phyloP scores from a whole-genome alignment of 2,113 vertebrate genomes.

The Cyprinodon variegatus region DNA sequence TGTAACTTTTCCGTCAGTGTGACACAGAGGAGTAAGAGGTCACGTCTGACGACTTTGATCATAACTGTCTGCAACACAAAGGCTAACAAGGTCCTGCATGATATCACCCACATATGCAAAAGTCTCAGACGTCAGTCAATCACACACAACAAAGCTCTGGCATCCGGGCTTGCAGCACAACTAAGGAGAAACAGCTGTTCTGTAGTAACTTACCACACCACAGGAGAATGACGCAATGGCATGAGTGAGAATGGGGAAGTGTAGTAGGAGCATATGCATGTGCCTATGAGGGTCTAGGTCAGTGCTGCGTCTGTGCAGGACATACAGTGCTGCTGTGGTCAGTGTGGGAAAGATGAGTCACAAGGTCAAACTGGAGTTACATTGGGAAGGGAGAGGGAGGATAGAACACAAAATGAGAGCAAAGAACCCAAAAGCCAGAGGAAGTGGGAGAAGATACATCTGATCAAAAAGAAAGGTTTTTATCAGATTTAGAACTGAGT shows the following conservation, averaged over 20 bases:
- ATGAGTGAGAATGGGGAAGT: conserved; percentile 10
- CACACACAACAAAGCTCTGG: conserved; percentile 67
- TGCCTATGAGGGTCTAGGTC: conserved; percentile 39
- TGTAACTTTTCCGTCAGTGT: background rate
- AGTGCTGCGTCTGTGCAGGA: conserved; percentile 45
- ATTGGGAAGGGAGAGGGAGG: conserved; percentile 29
- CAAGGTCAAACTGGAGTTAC: conserved; percentile 65
- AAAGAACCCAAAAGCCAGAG: conserved; percentile 36
- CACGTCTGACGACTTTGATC: conserved; percentile 23
- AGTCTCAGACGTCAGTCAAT: conserved; percentile 64
- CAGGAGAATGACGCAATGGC: conserved; percentile 59
- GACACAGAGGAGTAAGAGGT: conserved; percentile 16
- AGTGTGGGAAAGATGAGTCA: conserved; percentile 77
- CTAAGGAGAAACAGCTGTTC: conserved; percentile 73
- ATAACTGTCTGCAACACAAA: conserved; percentile 17
- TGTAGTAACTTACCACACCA: conserved; percentile 58
- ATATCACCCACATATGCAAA: conserved; percentile 42
- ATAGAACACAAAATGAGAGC: conserved; percentile 35
- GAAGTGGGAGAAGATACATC: conserved; percentile 20
- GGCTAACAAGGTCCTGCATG: conserved; percentile 25
- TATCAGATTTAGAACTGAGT: background rate
- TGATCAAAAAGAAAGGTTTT: conserved; percentile 15
- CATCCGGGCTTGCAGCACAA: conserved; percentile 68
- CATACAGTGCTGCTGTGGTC: conserved; percentile 61
- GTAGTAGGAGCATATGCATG: conserved; percentile 8